phyloP scores from a whole-genome alignment of 1,140 invertebrate species.

The Meteorus sp. region DNA sequence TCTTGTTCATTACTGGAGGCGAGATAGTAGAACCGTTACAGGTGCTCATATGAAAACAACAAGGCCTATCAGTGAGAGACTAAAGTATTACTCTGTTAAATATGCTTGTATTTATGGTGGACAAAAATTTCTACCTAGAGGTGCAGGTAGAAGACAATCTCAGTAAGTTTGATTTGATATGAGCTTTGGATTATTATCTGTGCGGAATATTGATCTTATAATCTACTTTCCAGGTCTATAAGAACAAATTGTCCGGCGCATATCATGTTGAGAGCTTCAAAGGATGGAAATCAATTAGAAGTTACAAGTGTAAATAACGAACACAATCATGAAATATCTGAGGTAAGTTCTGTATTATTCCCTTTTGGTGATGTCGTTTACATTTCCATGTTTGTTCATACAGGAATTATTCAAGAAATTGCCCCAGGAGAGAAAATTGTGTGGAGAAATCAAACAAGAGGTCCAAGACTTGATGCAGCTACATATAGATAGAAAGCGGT shows the following conservation, averaged over 20 bases:
- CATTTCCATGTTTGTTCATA: constrained; percentile 9
- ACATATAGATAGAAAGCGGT: constrained; percentile 52
- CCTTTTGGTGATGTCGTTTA: too few species aligned
- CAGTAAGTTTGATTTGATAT: constrained; percentile 40
- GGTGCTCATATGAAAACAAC: constrained; percentile 58
- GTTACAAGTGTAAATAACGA: constrained; percentile 58
- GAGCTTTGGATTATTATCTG: neutral
- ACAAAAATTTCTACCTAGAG: constrained; percentile 53
- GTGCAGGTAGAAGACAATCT: constrained; percentile 52
- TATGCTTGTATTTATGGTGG: constrained; percentile 59
- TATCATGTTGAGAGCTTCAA: constrained; percentile 57
- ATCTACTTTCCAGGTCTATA: constrained; percentile 45
- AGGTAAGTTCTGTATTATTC: too few species aligned
- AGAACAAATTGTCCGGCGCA: constrained; percentile 57
- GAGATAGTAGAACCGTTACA: constrained; percentile 56
- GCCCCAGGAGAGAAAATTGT: constrained; percentile 54
- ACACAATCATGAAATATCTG: constrained; percentile 58
- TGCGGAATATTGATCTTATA: neutral
- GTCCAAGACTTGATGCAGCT: constrained; percentile 54
- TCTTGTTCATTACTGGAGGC: constrained; percentile 56
- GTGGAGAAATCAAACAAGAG: constrained; percentile 53
- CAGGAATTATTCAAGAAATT: constrained; percentile 53
- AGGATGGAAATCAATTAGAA: constrained; percentile 56
- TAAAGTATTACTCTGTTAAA: constrained; percentile 58
- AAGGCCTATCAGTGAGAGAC: constrained; percentile 49